Evolutionary conservation across 2,113 vertebrate species (phyloP).

Genomic region (Poicephalus meyeri): DNA sequence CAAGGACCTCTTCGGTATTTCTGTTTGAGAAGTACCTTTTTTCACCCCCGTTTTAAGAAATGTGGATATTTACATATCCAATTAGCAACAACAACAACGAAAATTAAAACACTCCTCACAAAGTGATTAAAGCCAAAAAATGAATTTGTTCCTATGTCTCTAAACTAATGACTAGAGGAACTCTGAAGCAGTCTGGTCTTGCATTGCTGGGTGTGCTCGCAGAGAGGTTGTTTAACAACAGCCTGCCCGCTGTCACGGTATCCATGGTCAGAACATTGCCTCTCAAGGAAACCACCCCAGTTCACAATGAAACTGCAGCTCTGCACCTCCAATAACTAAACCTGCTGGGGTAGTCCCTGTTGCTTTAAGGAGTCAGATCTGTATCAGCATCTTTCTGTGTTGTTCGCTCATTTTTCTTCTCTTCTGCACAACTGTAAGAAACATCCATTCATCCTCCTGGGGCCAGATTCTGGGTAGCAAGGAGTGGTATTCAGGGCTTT

Average conservation of each 20-base stretch:
- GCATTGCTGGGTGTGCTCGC: neutral
- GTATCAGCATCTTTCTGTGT: neutral
- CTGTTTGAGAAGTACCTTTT: neutral
- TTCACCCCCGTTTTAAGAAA: slow-evolving; percentile 27
- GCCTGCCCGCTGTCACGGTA: neutral
- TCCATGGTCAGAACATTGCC: neutral
- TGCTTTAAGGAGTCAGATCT: neutral
- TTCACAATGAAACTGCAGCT: neutral
- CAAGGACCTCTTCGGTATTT: neutral
- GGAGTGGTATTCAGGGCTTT: neutral
- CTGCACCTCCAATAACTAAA: neutral
- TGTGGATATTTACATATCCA: neutral
- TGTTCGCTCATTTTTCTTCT: neutral
- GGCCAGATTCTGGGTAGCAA: neutral
- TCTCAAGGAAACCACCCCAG: neutral
- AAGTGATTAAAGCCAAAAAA: neutral
- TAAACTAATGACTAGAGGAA: neutral
- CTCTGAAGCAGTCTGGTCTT: neutral
- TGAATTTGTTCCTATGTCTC: neutral
- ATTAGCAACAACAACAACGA: neutral
- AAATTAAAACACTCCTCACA: neutral
- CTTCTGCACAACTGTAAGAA: neutral
- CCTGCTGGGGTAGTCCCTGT: rapidly evolving
- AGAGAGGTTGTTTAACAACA: neutral
- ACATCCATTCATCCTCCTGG: neutral